phyloP scores from a whole-genome alignment of 1,140 invertebrate species.

The Drosophila orosa region DNA sequence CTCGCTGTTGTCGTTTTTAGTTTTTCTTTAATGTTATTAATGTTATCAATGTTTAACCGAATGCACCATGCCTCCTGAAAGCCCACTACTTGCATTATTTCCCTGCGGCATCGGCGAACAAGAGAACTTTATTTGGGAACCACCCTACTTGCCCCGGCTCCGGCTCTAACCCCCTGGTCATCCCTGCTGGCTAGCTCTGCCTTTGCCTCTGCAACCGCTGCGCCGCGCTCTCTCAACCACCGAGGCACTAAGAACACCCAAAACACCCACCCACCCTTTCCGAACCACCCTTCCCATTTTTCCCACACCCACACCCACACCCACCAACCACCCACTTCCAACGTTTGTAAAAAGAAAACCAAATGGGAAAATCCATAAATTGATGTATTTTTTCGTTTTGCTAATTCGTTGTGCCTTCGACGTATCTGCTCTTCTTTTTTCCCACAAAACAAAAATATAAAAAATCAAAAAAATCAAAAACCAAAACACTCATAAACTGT shows the following conservation, averaged over 20 bases:
- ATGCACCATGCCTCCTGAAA: slow-evolving; percentile 20
- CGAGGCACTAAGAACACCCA: slow-evolving; percentile 16
- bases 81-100: slow-evolving; percentile 38
- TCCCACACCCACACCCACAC: slow-evolving; percentile 23
- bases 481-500: slow-evolving; percentile 64
- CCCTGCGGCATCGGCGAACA: slow-evolving; percentile 19
- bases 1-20: slow-evolving; percentile 42
- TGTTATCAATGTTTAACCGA: slow-evolving; percentile 71
- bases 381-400: slow-evolving; percentile 75
- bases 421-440: slow-evolving; percentile 78
- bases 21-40: slow-evolving; percentile 62
- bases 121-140: background rate
- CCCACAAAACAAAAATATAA: slow-evolving; percentile 51
- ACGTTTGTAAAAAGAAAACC: slow-evolving; percentile 63
- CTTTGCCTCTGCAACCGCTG: slow-evolving; percentile 36
- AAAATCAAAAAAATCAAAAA: slow-evolving; percentile 21
- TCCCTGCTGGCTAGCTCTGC: slow-evolving; percentile 25
- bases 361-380: slow-evolving; percentile 70
- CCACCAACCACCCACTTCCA: slow-evolving; percentile 25
- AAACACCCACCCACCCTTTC: slow-evolving; percentile 16
- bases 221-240: slow-evolving; percentile 48
- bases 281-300: slow-evolving; percentile 16
- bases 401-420: slow-evolving; percentile 78
- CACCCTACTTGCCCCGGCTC: slow-evolving; percentile 26
- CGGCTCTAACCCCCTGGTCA: slow-evolving; percentile 41